Percentiles rank a stretch among this genome's conserved stretches.
Conservation (phyloP, 2,888 invertebrate species). For the Cephus spinipes region DNA sequence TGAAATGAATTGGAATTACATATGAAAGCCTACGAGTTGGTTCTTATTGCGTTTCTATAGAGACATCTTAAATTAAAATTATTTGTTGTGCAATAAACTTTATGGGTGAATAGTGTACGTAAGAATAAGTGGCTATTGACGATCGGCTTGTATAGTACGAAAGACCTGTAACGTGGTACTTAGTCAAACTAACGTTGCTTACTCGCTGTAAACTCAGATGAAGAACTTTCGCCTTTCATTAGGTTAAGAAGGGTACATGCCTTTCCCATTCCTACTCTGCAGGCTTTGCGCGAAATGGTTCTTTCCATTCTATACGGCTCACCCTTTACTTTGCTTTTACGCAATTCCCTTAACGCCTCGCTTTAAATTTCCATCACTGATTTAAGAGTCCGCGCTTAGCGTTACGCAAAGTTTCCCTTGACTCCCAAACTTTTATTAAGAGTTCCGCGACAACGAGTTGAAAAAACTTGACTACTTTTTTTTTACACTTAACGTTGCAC, state of each 20-base stretch:
- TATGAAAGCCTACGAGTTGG: not conserved
- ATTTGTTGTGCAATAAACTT: not conserved
- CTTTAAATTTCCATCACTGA: constrained; percentile 22
- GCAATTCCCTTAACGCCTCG: constrained; percentile 19
- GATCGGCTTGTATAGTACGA: not conserved
- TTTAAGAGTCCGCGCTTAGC: constrained; percentile 19
- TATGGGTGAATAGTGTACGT: not conserved
- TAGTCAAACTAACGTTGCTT: not conserved
- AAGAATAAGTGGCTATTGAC: not conserved
- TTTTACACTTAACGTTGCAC: not conserved
- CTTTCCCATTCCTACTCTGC: not conserved
- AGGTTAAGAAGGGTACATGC: constrained; percentile 14
- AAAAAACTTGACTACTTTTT: not conserved
- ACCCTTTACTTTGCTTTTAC: constrained; percentile 22
- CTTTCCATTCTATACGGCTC: constrained; percentile 1
- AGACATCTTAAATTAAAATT: not conserved
- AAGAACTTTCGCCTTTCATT: constrained; percentile 16
- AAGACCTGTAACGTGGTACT: not conserved
- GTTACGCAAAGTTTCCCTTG: not conserved
- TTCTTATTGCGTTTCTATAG: not conserved
- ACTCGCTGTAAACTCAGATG: not conserved
- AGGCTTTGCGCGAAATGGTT: constrained; percentile 1
- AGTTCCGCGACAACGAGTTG: not conserved
- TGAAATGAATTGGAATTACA: not conserved
- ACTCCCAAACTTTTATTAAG: not conserved